Percentiles rank a stretch among this genome's conserved stretches.
Evolutionary conservation across 2,113 vertebrate genomes (phyloP).

Genomic region (Mirza zaza): DNA sequence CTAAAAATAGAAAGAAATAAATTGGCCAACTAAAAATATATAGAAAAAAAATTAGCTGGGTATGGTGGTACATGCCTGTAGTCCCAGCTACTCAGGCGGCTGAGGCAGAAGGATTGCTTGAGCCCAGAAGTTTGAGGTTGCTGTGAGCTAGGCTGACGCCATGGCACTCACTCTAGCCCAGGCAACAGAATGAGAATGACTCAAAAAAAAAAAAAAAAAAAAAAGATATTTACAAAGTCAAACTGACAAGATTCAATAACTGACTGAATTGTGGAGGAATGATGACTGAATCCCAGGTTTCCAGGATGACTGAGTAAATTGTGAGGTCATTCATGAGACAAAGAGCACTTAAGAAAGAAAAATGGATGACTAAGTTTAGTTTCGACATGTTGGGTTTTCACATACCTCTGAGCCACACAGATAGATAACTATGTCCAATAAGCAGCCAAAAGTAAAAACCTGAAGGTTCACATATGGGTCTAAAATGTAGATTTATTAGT

Average conservation of each 20-base stretch:
- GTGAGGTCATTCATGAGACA: neutral
- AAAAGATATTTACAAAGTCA: neutral
- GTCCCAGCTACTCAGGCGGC: no score
- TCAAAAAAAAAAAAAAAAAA: no score
- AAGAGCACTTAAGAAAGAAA: neutral
- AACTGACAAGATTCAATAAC: neutral
- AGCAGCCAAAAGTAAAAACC: neutral
- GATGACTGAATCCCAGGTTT: neutral
- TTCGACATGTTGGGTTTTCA: neutral
- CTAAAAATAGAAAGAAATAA: no score
- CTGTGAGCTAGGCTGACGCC: no score
- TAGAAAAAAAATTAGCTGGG: no score
- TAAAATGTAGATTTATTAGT: neutral
- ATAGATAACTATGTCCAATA: neutral
- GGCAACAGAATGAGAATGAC: no score
- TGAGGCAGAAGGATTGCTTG: no score
- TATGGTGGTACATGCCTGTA: no score
- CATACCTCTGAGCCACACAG: neutral
- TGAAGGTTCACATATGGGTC: neutral
- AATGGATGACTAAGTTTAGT: neutral
- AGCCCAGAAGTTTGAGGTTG: no score
- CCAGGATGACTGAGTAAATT: neutral
- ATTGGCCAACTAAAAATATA: no score
- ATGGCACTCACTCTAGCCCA: no score
- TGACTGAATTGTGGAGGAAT: neutral